Base-by-base conservation (phyloP, 2,888 invertebrate genomes). In the Melanchra persicariae region DNA sequence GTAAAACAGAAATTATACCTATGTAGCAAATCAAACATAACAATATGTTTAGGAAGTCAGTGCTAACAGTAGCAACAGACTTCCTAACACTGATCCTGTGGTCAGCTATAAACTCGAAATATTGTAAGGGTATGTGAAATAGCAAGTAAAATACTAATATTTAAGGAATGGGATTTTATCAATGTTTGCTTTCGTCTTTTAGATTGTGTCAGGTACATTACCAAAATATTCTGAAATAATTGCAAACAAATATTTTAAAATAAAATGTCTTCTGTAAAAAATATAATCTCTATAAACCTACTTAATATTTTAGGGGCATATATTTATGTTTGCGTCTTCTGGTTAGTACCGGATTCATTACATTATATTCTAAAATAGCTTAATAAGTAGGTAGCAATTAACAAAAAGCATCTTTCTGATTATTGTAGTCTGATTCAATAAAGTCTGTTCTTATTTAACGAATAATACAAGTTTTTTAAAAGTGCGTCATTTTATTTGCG, bases 231-330 rank as follows among this genome's bases (percentile, higher is more conserved):
- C 19, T 52, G 15, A 26, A 52, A 19, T 30, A 43, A 19, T 19
- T 64, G n/a, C n/a, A n/a, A n/a, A n/a, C n/a, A 65, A 49, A 65
- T 24, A 19, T 24, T 19, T 51, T 30, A 19, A 67, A 67, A 51
- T 1, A 2, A n/a, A 8, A 40, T 40, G 40, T 15, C 12, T 15
- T 40, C 15, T 40, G 15, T 17, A 40, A 40, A n/a, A 40, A 40
- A 15, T 15, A 40, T 40, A 15, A 40, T 15, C 2, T 12, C 3
- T 12, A 5, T 3, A 22, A 24, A 19, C 1, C 1, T 26, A 19
- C 40, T 8, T 51, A 19, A 52, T 52, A 19, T 26, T 4, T 51
- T 12, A 51, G 22, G 24, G 1, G 10, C 47, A n/a, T 51, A 15
- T 15, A 54, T 24, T 19, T 40, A 24, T 7, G n/a, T n/a, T n/a